Percentiles rank a stretch among this genome's conserved stretches.
phyloP scores from a whole-genome alignment of 2,113 vertebrate species.

The Myotis davidii region DNA sequence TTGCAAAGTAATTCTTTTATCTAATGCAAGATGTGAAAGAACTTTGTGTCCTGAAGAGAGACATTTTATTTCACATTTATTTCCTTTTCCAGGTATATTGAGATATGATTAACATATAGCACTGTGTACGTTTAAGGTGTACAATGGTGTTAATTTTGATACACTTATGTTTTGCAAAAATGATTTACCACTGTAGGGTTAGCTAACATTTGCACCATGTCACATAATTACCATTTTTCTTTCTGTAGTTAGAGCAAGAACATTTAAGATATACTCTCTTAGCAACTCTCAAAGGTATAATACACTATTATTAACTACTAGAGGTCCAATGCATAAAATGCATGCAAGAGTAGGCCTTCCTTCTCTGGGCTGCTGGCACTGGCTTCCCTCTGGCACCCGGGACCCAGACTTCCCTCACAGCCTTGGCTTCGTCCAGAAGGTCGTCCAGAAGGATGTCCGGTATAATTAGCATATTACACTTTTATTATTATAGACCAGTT shows the following conservation, averaged over 20 bases:
- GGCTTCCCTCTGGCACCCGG: too few relatives aligned
- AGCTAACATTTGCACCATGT: neutral
- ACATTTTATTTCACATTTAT: conserved; percentile 11
- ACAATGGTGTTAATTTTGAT: neutral
- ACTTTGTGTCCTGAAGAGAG: conserved; percentile 36
- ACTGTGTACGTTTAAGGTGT: neutral
- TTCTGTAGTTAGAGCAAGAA: neutral
- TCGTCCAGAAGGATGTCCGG: too few relatives aligned
- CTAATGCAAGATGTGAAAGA: neutral
- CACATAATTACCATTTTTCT: neutral
- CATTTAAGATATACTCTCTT: neutral
- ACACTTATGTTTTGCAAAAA: neutral
- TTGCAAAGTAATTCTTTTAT: conserved; percentile 14
- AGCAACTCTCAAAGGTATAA: neutral
- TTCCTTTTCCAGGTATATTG: conserved; percentile 1
- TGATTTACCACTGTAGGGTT: neutral
- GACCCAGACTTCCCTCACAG: too few relatives aligned
- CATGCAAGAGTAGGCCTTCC: too few relatives aligned
- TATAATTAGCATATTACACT: too few relatives aligned
- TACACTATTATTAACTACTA: neutral
- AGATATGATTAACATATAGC: neutral
- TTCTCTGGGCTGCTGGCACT: too few relatives aligned
- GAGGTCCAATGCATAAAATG: too few relatives aligned
- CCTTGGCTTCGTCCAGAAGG: too few relatives aligned
- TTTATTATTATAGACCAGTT: too few relatives aligned